Conservation (phyloP, 2,888 invertebrate species). For the Melanargia galathea region DNA sequence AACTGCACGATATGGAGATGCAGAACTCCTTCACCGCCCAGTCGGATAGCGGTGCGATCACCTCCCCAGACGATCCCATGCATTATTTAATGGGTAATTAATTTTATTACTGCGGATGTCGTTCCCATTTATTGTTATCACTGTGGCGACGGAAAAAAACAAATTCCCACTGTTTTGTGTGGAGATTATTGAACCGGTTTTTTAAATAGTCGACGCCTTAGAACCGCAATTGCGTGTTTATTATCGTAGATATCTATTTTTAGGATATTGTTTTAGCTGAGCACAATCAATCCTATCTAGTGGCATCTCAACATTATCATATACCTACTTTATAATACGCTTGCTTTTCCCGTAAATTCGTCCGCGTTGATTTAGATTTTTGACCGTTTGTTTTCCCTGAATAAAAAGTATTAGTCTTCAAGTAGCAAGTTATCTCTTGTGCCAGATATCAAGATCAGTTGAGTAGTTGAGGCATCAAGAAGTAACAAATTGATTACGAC, state of each 20-base stretch:
- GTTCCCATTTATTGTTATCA: neutral
- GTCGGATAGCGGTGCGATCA: constrained; percentile 84
- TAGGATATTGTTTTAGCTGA: neutral
- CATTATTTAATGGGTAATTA: constrained; percentile 79
- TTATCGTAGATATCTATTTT: neutral
- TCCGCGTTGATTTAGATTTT: too few relatives aligned
- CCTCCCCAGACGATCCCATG: constrained; percentile 83
- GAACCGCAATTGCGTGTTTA: neutral
- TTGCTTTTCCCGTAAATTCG: too few relatives aligned
- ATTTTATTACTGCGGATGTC: constrained; percentile 29
- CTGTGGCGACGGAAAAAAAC: neutral
- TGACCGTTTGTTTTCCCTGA: too few relatives aligned
- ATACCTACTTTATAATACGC: too few relatives aligned
- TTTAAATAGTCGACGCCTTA: neutral
- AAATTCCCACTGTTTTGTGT: neutral
- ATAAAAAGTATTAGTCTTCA: too few relatives aligned
- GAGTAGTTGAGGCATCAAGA: too few relatives aligned
- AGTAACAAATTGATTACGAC: too few relatives aligned
- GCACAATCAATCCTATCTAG: neutral
- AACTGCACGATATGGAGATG: constrained; percentile 95
- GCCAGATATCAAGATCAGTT: too few relatives aligned
- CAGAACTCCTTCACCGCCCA: constrained; percentile 86
- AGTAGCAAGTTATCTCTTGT: too few relatives aligned
- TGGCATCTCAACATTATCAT: too few relatives aligned
- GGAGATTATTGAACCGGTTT: neutral